Percentiles rank a stretch among this genome's conserved stretches.
Evolutionary conservation across 2,888 invertebrate species (phyloP).

Genomic region (Machimus atricapillus): DNA sequence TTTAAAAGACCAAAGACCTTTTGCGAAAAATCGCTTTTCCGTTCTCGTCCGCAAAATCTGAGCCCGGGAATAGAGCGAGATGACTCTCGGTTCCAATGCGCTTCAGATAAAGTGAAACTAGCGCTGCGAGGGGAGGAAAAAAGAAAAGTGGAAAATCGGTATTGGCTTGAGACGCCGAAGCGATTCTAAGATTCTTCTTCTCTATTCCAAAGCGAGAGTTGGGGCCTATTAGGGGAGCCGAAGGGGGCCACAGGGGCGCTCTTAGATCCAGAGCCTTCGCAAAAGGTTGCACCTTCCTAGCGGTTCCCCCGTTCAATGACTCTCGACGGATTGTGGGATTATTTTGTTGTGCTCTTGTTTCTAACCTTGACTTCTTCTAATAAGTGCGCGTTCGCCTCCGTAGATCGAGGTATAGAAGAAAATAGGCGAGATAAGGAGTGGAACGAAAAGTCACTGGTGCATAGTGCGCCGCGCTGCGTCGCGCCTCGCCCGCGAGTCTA

Average conservation of each 20-base stretch:
- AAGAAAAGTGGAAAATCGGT: neutral
- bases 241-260: neutral
- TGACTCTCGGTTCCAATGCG: neutral
- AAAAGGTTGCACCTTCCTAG: conserved; percentile 2
- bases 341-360: conserved; percentile 29
- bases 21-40: conserved; percentile 24
- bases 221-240: neutral
- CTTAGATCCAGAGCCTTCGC: neutral
- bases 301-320: conserved; percentile 21
- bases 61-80: neutral
- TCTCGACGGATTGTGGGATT: neutral
- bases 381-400: conserved; percentile 33
- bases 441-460: conserved; percentile 15
- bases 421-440: conserved; percentile 10
- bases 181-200: neutral
- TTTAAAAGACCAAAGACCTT: conserved; percentile 13
- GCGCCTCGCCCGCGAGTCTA: neutral
- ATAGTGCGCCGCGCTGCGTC: neutral
- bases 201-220: neutral
- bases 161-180: neutral
- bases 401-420: neutral
- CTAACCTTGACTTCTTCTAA: conserved; percentile 41
- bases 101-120: neutral
- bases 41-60: neutral
- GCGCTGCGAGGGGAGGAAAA: neutral